These are phyloP conservation scores for Heliconius ismenius DNA, from an alignment of 2,888 invertebrate genomes.

Conservation along the genomic window DNA sequence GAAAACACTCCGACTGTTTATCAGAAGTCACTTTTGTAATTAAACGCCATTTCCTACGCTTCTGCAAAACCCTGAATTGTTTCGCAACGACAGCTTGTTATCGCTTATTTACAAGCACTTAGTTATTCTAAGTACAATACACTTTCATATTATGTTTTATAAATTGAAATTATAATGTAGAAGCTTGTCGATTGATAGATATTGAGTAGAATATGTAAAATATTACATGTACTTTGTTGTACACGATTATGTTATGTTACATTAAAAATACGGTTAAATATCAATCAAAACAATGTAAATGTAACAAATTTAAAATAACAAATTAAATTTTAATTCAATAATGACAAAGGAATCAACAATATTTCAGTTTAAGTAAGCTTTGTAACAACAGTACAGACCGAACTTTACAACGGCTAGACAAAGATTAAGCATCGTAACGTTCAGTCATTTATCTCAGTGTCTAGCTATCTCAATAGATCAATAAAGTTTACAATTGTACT, in stretches of 20 bases:
- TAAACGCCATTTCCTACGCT: conserved; percentile 28
- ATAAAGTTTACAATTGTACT: background rate
- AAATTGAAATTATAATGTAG: background rate
- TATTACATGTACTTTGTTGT: no score
- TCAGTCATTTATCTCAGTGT: conserved; percentile 23
- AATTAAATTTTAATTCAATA: background rate
- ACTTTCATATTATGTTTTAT: background rate
- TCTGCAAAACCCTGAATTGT: conserved; percentile 25
- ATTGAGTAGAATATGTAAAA: no score
- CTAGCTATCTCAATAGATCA: conserved; percentile 13
- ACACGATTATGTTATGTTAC: no score
- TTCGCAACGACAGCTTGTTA: conserved; percentile 28
- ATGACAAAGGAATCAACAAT: background rate
- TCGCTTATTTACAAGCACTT: conserved; percentile 30
- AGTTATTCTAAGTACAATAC: background rate
- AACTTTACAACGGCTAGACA: background rate
- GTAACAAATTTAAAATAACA: background rate
- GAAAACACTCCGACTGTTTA: background rate
- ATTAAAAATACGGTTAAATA: background rate
- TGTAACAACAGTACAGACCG: background rate
- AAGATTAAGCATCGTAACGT: conserved; percentile 8
- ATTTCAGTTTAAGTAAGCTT: background rate
- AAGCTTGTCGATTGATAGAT: background rate
- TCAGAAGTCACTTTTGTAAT: conserved; percentile 11
- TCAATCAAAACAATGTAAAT: background rate